Conservation (phyloP, 1,140 invertebrate species). For the Ceratosolen fusciceps region DNA sequence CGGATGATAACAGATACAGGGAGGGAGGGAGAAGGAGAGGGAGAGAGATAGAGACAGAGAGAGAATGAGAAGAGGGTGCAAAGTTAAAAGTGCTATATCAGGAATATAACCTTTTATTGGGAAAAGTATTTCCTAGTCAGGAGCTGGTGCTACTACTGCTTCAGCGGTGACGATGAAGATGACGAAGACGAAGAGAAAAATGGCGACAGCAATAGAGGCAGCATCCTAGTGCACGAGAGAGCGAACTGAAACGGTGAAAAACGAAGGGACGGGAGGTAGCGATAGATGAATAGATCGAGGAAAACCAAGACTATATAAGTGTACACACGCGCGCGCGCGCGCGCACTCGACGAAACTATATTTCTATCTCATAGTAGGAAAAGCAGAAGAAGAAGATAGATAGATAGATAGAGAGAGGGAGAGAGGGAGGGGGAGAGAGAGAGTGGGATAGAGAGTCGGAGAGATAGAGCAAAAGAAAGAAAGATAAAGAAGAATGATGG, state of each 20-base stretch:
- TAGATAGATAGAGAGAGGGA: background rate
- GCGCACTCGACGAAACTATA: background rate
- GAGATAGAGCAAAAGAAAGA: background rate
- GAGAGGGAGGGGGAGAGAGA: background rate
- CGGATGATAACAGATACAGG: background rate
- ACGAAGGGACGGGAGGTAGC: background rate
- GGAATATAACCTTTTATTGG: conserved; percentile 37
- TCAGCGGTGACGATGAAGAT: background rate
- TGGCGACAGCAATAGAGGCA: background rate
- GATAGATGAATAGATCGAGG: background rate
- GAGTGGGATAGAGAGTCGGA: background rate
- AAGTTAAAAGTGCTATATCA: conserved; percentile 8
- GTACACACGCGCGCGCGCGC: background rate
- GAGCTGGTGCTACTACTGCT: background rate
- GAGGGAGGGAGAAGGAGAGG: background rate
- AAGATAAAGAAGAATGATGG: background rate
- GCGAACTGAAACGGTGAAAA: background rate
- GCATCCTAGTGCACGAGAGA: background rate
- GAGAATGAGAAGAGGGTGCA: background rate
- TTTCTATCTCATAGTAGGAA: background rate
- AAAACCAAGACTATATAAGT: background rate
- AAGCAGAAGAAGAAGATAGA: background rate
- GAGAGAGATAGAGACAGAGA: background rate
- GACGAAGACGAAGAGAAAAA: background rate
- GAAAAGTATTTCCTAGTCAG: background rate